Percentiles rank a stretch among this genome's conserved stretches.
Evolutionary conservation across 2,888 invertebrate genomes (phyloP).

Genomic region (Apamea anceps): DNA sequence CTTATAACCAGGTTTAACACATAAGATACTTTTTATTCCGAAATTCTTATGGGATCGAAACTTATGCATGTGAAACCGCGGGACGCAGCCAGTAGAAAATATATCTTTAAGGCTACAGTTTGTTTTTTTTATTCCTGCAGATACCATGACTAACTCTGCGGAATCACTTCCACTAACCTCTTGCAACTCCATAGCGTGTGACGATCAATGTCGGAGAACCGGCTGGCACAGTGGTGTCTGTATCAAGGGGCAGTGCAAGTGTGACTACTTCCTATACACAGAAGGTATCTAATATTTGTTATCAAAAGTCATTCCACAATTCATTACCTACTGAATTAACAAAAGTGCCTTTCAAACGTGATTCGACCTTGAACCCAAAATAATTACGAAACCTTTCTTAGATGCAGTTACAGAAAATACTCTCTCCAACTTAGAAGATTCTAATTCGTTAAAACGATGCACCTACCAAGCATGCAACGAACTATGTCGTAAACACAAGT

Average conservation of each 20-base stretch:
- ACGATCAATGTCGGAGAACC: constrained; percentile 23
- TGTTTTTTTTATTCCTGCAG: background rate
- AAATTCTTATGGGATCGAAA: no score
- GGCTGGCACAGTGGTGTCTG: constrained; percentile 29
- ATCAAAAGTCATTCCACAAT: background rate
- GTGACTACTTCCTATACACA: constrained; percentile 34
- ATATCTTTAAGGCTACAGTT: no score
- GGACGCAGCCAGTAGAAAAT: no score
- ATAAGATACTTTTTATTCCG: background rate
- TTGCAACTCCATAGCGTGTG: constrained; percentile 17
- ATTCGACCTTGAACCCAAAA: background rate
- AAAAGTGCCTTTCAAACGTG: background rate
- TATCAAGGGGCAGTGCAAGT: constrained; percentile 31
- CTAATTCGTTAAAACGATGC: background rate
- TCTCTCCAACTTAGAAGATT: background rate
- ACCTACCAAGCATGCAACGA: background rate
- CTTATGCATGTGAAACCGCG: no score
- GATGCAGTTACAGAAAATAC: background rate
- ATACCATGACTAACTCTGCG: background rate
- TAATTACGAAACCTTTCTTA: background rate
- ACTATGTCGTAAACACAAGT: background rate
- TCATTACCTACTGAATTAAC: background rate
- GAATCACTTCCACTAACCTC: background rate
- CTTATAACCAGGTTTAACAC: no score
- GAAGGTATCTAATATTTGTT: constrained; percentile 9